Conservation (phyloP, 1,140 invertebrate genomes). For the Sipha flava region DNA sequence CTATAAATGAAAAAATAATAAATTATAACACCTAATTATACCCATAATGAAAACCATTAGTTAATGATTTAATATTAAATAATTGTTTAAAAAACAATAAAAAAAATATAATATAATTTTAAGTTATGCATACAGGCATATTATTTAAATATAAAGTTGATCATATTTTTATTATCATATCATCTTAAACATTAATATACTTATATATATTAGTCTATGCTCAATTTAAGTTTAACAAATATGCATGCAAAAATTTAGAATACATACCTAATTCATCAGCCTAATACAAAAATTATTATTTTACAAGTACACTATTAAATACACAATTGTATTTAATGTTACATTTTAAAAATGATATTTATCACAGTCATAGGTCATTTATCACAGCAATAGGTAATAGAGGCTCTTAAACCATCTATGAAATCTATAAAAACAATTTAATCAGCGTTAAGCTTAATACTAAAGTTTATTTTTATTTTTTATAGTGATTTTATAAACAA, state of each 20-base stretch:
- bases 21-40: constrained; percentile 4
- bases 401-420: background rate
- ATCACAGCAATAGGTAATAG: constrained; percentile 11
- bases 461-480: background rate
- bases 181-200: constrained; percentile 5
- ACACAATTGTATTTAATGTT: constrained; percentile 16
- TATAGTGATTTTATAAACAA: background rate
- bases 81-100: background rate
- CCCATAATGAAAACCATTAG: background rate
- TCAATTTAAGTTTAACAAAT: constrained; percentile 2
- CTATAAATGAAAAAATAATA: no score
- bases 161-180: background rate
- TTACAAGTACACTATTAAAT: background rate
- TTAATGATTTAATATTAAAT: background rate
- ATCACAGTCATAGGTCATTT: constrained; percentile 14
- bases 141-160: background rate
- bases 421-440: background rate
- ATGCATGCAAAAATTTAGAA: constrained; percentile 10
- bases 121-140: background rate
- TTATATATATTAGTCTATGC: constrained; percentile 8
- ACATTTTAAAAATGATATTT: constrained; percentile 2
- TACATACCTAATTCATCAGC: background rate
- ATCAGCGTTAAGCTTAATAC: constrained; percentile 12
- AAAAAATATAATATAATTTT: background rate
- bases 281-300: constrained; percentile 1